Evolutionary conservation across 2,888 invertebrate species (phyloP), one percentile per base, ranked within the genome.

Genomic region (Malacosoma neustria): DNA sequence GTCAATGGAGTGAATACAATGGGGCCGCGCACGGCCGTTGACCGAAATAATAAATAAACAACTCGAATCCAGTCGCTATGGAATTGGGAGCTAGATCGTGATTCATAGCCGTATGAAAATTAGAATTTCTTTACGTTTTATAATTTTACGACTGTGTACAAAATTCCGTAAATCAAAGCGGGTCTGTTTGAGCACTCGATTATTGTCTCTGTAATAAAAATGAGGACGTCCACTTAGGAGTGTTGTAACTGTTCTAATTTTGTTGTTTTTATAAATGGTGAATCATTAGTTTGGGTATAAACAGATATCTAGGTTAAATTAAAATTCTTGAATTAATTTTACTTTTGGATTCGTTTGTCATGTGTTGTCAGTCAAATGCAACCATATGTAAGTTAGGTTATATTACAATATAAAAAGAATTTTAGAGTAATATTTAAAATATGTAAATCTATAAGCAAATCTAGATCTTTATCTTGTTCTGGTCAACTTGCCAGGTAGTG

Each of bases 11-110:
- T 69, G 64, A 42, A 49, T 54, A 72, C 68, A 72, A 71, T 70
- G 64, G 63, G 67, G 63, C 65, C 65, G 66, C 45, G 48, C 46
- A 49, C 76, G 81, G 77, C 63, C 79, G 66, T 79, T 81, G 79
- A 82, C 81, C 77, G 76, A 72, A 72, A 72, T 72, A 76, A 79
- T 73, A 80, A 79, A 72, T 64, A 68, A 72, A 73, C 58, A 61
- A 48, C 56, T 65, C 58, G 61, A 58, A 58, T 56, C 57, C 57
- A 50, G 56, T 59, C 54, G 56, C 60, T 62, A 52, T 70, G 69
- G 67, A 68, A 71, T 71, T 61, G 57, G 63, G 61, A 73, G 70
- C 70, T 71, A 59, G 70, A 65, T 56, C 60, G 57, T 69, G 69
- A 73, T 66, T 71, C 68, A 64, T 54, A 49, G 46, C 34, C 49